These are phyloP conservation scores for Brenthis hecate DNA, from an alignment of 2,888 invertebrate species.

Conservation along the genomic window DNA sequence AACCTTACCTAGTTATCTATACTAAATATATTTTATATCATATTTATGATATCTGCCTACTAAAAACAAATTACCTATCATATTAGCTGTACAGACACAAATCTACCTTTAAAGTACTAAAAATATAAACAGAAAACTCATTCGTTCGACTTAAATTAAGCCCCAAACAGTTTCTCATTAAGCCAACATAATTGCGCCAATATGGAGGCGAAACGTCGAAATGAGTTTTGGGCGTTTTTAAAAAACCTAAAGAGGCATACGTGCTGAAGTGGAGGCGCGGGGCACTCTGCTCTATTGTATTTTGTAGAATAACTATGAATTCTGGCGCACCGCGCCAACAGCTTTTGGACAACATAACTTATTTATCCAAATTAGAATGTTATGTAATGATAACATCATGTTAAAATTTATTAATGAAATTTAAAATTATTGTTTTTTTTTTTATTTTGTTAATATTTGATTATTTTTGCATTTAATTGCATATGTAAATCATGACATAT, in stretches of 20 bases:
- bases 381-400: not conserved
- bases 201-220: constrained; percentile 48
- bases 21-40: no score
- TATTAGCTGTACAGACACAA: not conserved
- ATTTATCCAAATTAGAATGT: constrained; percentile 6
- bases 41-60: no score
- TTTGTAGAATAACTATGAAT: constrained; percentile 15
- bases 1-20: no score
- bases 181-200: constrained; percentile 52
- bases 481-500: no score
- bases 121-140: constrained; percentile 26
- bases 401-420: not conserved
- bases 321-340: constrained; percentile 9
- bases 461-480: no score
- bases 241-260: constrained; percentile 49
- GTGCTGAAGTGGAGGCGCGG: constrained; percentile 45
- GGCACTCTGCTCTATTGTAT: constrained; percentile 16
- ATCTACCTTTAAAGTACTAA: not conserved
- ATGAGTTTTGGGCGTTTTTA: constrained; percentile 57
- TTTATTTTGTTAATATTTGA: no score
- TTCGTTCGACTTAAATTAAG: constrained; percentile 30
- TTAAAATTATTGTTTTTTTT: no score
- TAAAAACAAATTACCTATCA: no score
- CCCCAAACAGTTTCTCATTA: constrained; percentile 39
- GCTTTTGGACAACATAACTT: not conserved